Evolutionary conservation across 2,797 vertebrate genomes (phyloP).

Genomic region (Danio tinwini): DNA sequence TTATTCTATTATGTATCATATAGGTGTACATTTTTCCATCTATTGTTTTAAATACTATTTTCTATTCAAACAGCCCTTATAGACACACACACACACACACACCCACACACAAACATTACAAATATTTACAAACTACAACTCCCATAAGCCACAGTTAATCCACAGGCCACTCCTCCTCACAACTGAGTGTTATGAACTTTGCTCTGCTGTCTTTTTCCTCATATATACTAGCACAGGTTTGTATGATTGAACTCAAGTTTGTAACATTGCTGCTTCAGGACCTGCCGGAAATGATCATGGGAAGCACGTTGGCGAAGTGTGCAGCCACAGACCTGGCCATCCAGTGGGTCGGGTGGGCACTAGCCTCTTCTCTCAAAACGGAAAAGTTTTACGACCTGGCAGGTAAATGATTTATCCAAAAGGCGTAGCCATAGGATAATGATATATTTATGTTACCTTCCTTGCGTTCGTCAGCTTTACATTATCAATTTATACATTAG

Average conservation of each 20-base stretch:
- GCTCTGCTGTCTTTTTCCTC: neutral
- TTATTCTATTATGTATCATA: neutral
- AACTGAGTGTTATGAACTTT: conserved; percentile 29
- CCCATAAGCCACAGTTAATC: conserved; percentile 63
- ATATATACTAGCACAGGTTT: neutral
- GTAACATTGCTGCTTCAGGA: conserved; percentile 49
- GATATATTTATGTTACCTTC: neutral
- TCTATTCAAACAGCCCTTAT: neutral
- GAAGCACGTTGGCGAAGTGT: conserved; percentile 69
- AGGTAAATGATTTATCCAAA: conserved; percentile 70
- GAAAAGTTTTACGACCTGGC: conserved; percentile 84
- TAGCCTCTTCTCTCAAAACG: conserved; percentile 74
- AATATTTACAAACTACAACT: conserved; percentile 67
- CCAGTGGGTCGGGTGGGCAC: conserved; percentile 80
- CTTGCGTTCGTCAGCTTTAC: neutral
- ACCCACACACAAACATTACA: neutral
- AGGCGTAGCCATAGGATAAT: neutral
- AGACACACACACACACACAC: too few relatives aligned
- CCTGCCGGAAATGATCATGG: conserved; percentile 67
- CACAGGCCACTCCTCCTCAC: conserved; percentile 46
- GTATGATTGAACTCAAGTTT: neutral
- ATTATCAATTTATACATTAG: neutral
- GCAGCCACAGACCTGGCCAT: conserved; percentile 72
- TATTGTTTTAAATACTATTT: neutral
- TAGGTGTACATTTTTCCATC: neutral